These are phyloP conservation scores for Phthorimaea operculella DNA, from an alignment of 1,140 invertebrate genomes.

Conservation along the genomic window DNA sequence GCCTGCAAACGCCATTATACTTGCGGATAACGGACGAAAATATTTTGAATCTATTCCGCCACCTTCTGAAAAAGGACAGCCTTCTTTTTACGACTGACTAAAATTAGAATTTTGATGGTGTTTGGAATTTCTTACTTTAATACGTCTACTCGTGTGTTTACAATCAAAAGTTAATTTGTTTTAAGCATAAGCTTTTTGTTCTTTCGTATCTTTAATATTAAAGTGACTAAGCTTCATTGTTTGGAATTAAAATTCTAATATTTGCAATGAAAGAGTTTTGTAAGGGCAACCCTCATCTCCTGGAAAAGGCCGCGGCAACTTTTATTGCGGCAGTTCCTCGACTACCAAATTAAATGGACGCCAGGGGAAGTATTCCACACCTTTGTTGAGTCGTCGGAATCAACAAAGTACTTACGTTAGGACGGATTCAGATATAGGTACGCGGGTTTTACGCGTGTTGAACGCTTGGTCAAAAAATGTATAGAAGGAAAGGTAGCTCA, in stretches of 20 bases:
- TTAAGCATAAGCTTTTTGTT: background rate
- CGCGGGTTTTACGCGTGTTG: too few relatives aligned
- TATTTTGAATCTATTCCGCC: slow-evolving; percentile 2
- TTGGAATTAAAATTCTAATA: background rate
- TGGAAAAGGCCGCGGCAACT: background rate
- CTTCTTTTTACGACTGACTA: background rate
- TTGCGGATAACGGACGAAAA: background rate
- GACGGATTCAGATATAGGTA: too few relatives aligned
- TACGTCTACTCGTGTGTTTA: too few relatives aligned
- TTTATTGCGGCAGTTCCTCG: slow-evolving; percentile 1
- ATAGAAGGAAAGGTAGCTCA: too few relatives aligned
- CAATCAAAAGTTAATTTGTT: too few relatives aligned
- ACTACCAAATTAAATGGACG: background rate
- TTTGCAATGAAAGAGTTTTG: background rate
- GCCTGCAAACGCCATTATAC: background rate
- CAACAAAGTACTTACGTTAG: too few relatives aligned
- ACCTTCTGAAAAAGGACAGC: background rate
- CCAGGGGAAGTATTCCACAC: background rate
- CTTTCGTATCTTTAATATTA: background rate
- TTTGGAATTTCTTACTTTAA: background rate
- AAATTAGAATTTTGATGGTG: background rate
- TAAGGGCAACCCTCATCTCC: background rate
- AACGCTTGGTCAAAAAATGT: too few relatives aligned
- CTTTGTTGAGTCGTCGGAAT: background rate
- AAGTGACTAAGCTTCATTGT: background rate